Conservation (phyloP, 2,888 invertebrate species). For the Acanthopleura granulata region DNA sequence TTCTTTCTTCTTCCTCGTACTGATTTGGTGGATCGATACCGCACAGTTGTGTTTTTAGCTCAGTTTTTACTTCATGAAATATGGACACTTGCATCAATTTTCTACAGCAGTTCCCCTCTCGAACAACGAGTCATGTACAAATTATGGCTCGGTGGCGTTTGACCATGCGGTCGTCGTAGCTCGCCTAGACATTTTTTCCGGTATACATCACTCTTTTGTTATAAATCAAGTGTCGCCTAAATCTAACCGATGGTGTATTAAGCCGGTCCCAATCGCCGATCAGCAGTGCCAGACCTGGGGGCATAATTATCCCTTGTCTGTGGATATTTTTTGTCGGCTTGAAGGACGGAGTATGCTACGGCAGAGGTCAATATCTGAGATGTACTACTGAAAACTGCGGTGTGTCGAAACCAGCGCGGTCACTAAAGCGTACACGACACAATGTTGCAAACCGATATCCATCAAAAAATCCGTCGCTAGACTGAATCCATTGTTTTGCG, state of each 20-base stretch:
- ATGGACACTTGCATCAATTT: slow-evolving; percentile 4
- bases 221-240: background rate
- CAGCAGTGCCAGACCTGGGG: too few relatives aligned
- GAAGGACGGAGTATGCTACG: too few relatives aligned
- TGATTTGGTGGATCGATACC: background rate
- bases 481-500: too few relatives aligned
- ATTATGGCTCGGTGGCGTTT: background rate
- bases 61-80: slow-evolving; percentile 9
- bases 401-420: background rate
- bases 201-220: background rate
- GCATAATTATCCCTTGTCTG: too few relatives aligned
- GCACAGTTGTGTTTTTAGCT: background rate
- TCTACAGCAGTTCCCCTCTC: background rate
- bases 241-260: too few relatives aligned
- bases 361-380: too few relatives aligned
- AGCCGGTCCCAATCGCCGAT: too few relatives aligned
- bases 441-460: too few relatives aligned
- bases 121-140: background rate
- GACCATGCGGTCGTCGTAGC: background rate
- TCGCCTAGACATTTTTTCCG: background rate
- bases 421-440: background rate
- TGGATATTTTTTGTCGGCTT: too few relatives aligned
- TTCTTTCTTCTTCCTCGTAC: background rate
- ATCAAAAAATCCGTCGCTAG: too few relatives aligned
- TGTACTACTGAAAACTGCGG: background rate